Conservation (phyloP, 2,113 vertebrate genomes). For the Amblyornis subalaris region DNA sequence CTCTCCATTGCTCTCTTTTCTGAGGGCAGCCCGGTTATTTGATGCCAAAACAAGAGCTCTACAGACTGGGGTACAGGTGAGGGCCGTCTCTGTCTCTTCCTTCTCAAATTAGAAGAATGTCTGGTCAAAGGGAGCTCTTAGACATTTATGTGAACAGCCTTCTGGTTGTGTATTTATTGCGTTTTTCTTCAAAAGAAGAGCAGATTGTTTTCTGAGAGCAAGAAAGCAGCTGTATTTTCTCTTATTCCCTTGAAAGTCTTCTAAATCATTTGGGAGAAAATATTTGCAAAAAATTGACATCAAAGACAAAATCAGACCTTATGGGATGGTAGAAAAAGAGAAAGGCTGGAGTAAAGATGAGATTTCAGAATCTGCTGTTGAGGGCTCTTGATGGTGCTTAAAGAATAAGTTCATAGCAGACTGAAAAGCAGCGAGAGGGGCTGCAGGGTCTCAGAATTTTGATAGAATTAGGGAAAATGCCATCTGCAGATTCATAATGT, state of each 20-base stretch:
- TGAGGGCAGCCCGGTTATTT: not conserved
- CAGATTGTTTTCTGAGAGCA: not conserved
- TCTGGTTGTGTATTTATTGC: not conserved
- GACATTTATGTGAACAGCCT: not conserved
- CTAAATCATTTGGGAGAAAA: not conserved
- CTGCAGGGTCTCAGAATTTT: not conserved
- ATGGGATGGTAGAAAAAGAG: not conserved
- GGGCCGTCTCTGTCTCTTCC: not conserved
- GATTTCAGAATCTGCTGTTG: not conserved
- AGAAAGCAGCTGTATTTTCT: not conserved
- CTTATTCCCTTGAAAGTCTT: not conserved
- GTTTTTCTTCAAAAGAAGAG: not conserved
- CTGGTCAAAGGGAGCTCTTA: not conserved
- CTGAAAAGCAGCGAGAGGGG: not conserved
- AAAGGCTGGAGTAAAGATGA: not conserved
- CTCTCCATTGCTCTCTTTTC: not conserved
- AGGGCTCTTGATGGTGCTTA: not conserved
- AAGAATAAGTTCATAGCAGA: not conserved
- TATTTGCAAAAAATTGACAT: not conserved
- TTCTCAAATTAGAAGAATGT: not conserved
- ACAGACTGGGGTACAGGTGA: not conserved
- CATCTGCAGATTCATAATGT: not conserved
- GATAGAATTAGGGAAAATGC: not conserved
- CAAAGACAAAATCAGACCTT: not conserved
- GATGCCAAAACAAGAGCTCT: not conserved